These are phyloP conservation scores for Parauchenoglanis punctatus DNA, from an alignment of 2,797 vertebrate genomes.

Conservation along the genomic window DNA sequence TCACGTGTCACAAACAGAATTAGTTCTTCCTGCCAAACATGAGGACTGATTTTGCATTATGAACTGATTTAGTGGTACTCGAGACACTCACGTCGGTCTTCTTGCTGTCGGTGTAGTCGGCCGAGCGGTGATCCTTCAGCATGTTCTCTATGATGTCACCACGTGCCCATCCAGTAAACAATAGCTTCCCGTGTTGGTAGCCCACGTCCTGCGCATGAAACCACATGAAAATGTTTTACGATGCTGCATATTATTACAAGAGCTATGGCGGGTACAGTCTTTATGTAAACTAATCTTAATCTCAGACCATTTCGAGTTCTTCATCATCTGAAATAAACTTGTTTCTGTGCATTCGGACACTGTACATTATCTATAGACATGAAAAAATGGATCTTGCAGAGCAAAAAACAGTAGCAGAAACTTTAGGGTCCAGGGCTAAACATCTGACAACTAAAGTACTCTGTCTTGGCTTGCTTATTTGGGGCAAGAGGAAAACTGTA, in stretches of 20 bases:
- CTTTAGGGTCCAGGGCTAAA: neutral
- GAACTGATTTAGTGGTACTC: neutral
- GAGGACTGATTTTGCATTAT: neutral
- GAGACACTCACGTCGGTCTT: constrained; percentile 75
- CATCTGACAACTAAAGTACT: neutral
- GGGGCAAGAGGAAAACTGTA: neutral
- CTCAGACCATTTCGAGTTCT: neutral
- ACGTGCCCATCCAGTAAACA: constrained; percentile 90
- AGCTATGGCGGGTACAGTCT: neutral
- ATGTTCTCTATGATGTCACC: constrained; percentile 92
- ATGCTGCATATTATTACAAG: neutral
- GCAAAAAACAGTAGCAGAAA: neutral
- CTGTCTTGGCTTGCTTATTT: neutral
- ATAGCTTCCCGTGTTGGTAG: constrained; percentile 86
- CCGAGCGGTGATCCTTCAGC: constrained; percentile 86
- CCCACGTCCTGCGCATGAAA: constrained; percentile 83
- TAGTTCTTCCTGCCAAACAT: neutral
- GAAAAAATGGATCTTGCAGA: neutral
- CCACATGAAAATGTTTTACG: neutral
- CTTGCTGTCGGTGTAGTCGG: constrained; percentile 89
- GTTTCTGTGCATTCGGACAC: neutral
- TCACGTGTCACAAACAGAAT: neutral
- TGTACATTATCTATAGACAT: neutral
- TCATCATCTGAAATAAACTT: neutral
- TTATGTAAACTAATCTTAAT: too few species aligned